Evolutionary conservation across 2,797 vertebrate genomes (phyloP), one percentile per base, ranked within the genome.

Genomic region (Semaprochilodus insignis): DNA sequence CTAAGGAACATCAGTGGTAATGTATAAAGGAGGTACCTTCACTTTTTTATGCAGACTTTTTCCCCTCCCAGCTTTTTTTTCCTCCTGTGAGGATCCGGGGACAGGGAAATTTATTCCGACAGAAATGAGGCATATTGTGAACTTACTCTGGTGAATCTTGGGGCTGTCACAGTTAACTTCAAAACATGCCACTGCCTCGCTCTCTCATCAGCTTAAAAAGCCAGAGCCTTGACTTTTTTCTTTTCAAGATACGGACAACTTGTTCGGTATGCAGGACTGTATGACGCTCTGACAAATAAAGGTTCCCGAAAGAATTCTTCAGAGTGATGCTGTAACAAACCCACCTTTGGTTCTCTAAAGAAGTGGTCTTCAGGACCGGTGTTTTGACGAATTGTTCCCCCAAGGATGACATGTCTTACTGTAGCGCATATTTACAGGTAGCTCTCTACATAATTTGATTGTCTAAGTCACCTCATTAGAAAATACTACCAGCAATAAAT

Each of bases 1-100:
- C 92, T 94, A 88, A 93, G 81, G 89, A 91, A 90, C 91, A 93
- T 93, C 93, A 93, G 90, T 90, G 90, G 92, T 92, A 90, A 93
- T 92, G 90, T 94, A 90, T 92, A 92, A 94, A 92, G 92, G 91
- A 92, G 87, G 88, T 88, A 90, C 88, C 92, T 93, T 94, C 91
- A 92, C 88, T 91, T 93, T 93, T 94, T 94, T 92, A 93, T 77
- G 8, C 76, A 34, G 76, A 66, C 72, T 54, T 74, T 71, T 80
- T 59, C 87, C 89, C 87, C 84, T 70, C 85, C 78, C 72, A 71
- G 69, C 88, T 88, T 89, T 88, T 14, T 86, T 90, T 87, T 27
- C 62, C 88, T 90, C 90, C 90, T 88, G 88, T 92, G 91, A 88
- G 93, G 90, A 94, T 92, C 89, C 89, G 90, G 83, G 16, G 63